phyloP scores from a whole-genome alignment of 2,888 invertebrate genomes.

The Mythimna ferrago region DNA sequence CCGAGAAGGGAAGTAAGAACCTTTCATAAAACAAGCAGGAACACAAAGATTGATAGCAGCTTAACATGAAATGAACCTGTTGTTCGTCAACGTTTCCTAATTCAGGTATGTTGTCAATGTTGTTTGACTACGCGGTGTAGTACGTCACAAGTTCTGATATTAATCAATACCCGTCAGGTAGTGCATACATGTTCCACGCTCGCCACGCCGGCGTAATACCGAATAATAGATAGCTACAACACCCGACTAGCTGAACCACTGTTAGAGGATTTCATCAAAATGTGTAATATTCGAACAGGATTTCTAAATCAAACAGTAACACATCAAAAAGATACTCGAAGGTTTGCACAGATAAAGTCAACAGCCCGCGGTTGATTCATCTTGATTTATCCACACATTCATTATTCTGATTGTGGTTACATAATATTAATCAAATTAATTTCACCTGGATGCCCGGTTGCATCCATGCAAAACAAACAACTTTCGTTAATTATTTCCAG shows the following conservation, averaged over 20 bases:
- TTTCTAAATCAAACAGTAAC: slow-evolving; percentile 21
- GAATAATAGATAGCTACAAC: slow-evolving; percentile 3
- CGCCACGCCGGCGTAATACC: slow-evolving; percentile 1
- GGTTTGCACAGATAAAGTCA: slow-evolving; percentile 10
- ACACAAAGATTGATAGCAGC: slow-evolving; percentile 3
- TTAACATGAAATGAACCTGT: slow-evolving; percentile 27
- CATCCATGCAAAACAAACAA: slow-evolving; percentile 11
- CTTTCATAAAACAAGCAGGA: slow-evolving; percentile 19
- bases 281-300: slow-evolving; percentile 22
- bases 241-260: not conserved
- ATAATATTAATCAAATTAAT: slow-evolving; percentile 16
- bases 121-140: slow-evolving; percentile 46
- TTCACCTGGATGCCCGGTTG: slow-evolving; percentile 10
- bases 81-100: slow-evolving; percentile 13
- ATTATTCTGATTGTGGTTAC: slow-evolving; percentile 22
- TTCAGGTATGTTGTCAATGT: slow-evolving; percentile 36
- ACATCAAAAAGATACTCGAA: slow-evolving; percentile 16
- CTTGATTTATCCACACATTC: slow-evolving; percentile 23
- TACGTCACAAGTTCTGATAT: slow-evolving; percentile 30
- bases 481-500: slow-evolving; percentile 32
- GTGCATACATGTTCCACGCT: slow-evolving; percentile 29
- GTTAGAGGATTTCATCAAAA: slow-evolving; percentile 16
- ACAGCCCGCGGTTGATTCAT: not conserved
- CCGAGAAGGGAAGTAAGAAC: slow-evolving; percentile 3
- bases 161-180: slow-evolving; percentile 52